Evolutionary conservation across 23 tunicate genomes (phyloP).

Genomic region (Clavelina lepadiformis): DNA sequence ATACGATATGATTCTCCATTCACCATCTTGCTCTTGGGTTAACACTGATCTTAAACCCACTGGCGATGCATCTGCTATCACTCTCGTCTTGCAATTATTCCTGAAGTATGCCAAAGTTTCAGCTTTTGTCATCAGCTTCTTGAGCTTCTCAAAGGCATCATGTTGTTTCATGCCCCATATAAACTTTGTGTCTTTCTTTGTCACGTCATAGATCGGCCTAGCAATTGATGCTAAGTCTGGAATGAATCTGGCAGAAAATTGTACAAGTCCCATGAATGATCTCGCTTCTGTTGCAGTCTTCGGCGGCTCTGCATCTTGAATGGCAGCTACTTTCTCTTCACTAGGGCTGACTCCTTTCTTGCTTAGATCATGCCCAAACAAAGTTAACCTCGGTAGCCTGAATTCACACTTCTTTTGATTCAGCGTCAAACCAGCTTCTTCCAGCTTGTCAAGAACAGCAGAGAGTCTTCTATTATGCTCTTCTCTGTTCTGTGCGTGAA

Average conservation of each 20-base stretch:
- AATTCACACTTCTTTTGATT: constrained; percentile 13
- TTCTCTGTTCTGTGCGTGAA: constrained; percentile 5
- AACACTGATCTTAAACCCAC: constrained; percentile 3
- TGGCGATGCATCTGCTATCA: constrained; percentile 14
- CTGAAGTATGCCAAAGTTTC: constrained; percentile 2
- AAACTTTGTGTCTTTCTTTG: neutral
- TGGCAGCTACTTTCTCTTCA: constrained; percentile 18
- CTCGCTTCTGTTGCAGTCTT: constrained; percentile 20
- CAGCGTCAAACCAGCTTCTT: constrained; percentile 14
- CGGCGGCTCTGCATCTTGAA: constrained; percentile 16
- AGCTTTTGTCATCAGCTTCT: neutral
- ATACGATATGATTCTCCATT: constrained; percentile 7
- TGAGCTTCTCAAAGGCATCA: constrained; percentile 2
- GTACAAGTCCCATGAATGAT: constrained; percentile 12
- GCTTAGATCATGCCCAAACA: constrained; percentile 23
- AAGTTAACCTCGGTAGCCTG: constrained; percentile 1
- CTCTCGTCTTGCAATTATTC: constrained; percentile 11
- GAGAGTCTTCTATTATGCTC: constrained; percentile 11
- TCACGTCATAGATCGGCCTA: constrained; percentile 12
- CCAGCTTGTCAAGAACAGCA: constrained; percentile 7
- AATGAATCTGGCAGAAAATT: constrained; percentile 17
- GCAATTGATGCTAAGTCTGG: constrained; percentile 26
- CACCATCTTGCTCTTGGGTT: constrained; percentile 11
- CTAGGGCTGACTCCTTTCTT: constrained; percentile 20
- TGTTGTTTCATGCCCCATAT: constrained; percentile 10